These are phyloP conservation scores for Drosophila rellima DNA, from an alignment of 2,888 invertebrate species.

Conservation along the genomic window DNA sequence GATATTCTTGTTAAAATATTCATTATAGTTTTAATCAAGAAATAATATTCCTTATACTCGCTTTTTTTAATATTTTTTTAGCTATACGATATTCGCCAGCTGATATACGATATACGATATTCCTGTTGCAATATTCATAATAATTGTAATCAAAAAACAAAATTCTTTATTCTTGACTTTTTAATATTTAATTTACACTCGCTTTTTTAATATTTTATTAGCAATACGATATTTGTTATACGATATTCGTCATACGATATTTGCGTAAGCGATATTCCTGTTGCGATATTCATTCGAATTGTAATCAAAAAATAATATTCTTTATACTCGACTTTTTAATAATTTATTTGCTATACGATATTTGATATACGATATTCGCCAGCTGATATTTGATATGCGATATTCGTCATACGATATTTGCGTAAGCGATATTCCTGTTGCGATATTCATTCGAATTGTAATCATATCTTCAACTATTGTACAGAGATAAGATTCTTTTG, in stretches of 20 bases:
- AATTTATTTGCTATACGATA: no score
- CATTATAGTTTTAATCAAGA: no score
- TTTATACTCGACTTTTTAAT: no score
- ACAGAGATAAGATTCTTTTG: conserved; percentile 46
- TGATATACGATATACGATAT: neutral
- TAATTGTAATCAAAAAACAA: neutral
- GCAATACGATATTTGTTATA: no score
- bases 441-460: conserved; percentile 19
- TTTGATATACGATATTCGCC: neutral
- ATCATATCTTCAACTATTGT: conserved; percentile 14
- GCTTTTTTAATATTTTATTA: no score
- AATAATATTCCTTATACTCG: no score
- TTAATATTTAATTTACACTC: no score
- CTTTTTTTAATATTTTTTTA: no score
- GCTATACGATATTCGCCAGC: neutral
- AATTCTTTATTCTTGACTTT: no score
- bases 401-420: conserved; percentile 1
- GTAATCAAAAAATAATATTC: no score
- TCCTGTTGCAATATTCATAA: neutral
- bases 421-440: neutral
- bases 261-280: neutral
- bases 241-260: neutral
- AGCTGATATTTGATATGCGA: neutral
- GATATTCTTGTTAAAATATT: neutral
- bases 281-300: neutral